Percentiles rank a stretch among this genome's conserved stretches.
Evolutionary conservation across 2,797 vertebrate species (phyloP).

Genomic region (Erethizon dorsatum): DNA sequence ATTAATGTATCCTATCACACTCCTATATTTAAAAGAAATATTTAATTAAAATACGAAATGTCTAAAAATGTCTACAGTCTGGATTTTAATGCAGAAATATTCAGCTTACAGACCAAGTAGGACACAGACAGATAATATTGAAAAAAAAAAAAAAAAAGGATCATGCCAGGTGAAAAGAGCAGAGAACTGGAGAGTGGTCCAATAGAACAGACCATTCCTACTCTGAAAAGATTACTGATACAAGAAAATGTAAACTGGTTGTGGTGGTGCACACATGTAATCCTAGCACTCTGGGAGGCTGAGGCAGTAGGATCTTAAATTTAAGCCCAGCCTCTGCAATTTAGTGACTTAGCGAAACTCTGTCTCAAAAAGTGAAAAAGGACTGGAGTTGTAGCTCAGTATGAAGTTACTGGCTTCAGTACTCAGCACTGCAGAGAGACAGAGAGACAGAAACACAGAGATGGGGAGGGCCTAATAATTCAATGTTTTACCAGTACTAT

Average conservation of each 20-base stretch:
- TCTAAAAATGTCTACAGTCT: constrained; percentile 17
- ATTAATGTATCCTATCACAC: constrained; percentile 22
- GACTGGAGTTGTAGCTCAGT: background rate
- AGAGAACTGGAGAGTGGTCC: background rate
- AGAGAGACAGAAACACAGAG: background rate
- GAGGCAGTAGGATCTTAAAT: background rate
- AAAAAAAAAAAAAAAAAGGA: background rate
- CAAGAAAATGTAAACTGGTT: background rate
- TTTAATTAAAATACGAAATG: constrained; percentile 59
- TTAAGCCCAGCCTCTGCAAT: background rate
- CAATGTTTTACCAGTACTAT: background rate
- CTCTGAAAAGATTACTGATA: background rate
- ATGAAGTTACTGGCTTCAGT: background rate
- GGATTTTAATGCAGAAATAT: constrained; percentile 47
- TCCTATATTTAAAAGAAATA: constrained; percentile 25
- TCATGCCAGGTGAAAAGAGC: background rate
- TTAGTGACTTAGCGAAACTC: background rate
- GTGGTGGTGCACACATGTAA: background rate
- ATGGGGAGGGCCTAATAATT: background rate
- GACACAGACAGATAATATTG: background rate
- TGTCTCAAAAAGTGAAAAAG: background rate
- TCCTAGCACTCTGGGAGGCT: background rate
- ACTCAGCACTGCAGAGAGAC: background rate
- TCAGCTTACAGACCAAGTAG: background rate
- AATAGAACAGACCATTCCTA: background rate